These are phyloP conservation scores for Heliopora coerulea DNA, from an alignment of 92 coral and sea anemone genomes.

Conservation along the genomic window DNA sequence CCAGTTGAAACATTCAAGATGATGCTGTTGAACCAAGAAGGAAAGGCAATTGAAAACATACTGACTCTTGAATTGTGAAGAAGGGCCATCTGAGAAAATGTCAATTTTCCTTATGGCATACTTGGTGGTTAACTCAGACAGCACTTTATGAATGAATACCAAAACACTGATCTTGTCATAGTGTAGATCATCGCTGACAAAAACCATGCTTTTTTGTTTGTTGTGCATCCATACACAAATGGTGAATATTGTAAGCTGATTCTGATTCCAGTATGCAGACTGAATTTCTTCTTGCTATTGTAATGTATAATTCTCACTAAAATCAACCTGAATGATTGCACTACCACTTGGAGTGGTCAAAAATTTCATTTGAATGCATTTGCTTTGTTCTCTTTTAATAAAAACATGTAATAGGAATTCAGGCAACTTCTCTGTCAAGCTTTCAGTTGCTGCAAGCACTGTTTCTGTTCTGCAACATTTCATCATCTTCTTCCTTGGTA, in stretches of 20 bases:
- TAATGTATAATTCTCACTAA: slow-evolving; percentile 54
- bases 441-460: slow-evolving; percentile 45
- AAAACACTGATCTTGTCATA: slow-evolving; percentile 58
- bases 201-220: slow-evolving; percentile 56
- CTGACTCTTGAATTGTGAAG: slow-evolving; percentile 55
- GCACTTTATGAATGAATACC: slow-evolving; percentile 50
- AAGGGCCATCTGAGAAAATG: no score
- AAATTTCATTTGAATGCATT: slow-evolving; percentile 48
- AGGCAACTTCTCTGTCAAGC: slow-evolving; percentile 50
- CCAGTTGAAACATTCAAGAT: no score
- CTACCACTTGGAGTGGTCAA: slow-evolving; percentile 45
- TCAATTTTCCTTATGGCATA: no score
- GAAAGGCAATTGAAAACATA: slow-evolving; percentile 56
- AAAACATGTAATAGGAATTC: slow-evolving; percentile 53
- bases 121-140: slow-evolving; percentile 15
- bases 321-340: slow-evolving; percentile 51
- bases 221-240: slow-evolving; percentile 52
- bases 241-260: slow-evolving; percentile 56
- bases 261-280: slow-evolving; percentile 57
- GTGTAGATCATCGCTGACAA: slow-evolving; percentile 60
- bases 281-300: slow-evolving; percentile 58
- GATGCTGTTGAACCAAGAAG: slow-evolving; percentile 32
- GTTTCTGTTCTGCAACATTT: slow-evolving; percentile 49
- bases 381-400: slow-evolving; percentile 54
- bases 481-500: slow-evolving; percentile 48